phyloP scores from a whole-genome alignment of 2,113 vertebrate genomes.

The Tupaia tana region DNA sequence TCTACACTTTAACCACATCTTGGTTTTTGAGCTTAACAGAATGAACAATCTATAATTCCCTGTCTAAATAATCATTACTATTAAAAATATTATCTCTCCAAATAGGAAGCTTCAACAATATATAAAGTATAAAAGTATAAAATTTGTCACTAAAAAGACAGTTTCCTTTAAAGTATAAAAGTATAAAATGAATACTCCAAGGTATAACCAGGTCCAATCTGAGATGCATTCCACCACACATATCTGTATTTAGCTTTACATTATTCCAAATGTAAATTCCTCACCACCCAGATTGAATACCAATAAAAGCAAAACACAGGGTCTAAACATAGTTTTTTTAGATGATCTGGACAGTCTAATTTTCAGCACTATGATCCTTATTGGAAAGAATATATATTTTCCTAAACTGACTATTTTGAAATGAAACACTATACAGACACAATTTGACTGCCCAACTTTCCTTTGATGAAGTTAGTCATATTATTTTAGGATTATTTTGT shows the following conservation, averaged over 20 bases:
- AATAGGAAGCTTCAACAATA: background rate
- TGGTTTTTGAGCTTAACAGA: background rate
- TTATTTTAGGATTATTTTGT: background rate
- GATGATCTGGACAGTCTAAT: background rate
- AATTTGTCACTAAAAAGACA: background rate
- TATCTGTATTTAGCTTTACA: background rate
- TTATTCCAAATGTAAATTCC: conserved; percentile 6
- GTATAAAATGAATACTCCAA: background rate
- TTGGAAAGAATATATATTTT: background rate
- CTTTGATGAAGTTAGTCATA: background rate
- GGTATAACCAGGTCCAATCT: background rate
- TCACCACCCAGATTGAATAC: background rate
- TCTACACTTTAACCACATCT: background rate
- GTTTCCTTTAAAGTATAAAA: background rate
- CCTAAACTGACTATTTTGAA: background rate
- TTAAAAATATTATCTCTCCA: background rate
- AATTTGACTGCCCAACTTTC: background rate
- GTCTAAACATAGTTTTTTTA: background rate
- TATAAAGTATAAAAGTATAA: background rate
- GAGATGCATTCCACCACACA: background rate
- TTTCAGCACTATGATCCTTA: background rate
- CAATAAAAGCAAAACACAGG: background rate
- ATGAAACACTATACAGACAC: background rate
- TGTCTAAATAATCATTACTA: background rate
- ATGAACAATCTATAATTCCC: background rate